Conservation (phyloP, 2,888 invertebrate genomes). For the Argyresthia albistria region DNA sequence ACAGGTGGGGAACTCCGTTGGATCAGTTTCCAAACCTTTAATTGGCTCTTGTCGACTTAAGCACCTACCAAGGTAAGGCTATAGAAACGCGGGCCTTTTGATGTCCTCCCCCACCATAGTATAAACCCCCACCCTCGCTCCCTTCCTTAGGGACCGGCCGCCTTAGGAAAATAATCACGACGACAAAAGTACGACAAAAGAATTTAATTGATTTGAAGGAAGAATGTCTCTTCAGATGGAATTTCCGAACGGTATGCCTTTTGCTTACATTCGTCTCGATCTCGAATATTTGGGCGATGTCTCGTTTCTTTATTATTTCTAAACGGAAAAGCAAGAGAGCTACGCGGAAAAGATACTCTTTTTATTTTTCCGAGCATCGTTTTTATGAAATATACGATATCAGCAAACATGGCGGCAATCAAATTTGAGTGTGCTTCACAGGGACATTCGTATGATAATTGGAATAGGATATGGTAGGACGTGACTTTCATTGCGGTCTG, state of each 20-base stretch:
- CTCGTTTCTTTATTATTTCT: not conserved
- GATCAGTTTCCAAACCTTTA: conserved; percentile 64
- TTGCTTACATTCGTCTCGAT: conserved; percentile 2
- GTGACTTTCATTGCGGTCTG: conserved; percentile 10
- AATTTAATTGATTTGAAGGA: conserved; percentile 57
- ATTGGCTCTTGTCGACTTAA: conserved; percentile 45
- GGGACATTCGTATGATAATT: not conserved
- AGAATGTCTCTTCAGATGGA: conserved; percentile 32
- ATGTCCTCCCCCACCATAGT: conserved; percentile 30
- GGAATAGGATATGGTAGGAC: not conserved
- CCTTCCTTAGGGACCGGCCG: conserved; percentile 10
- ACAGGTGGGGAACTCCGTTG: conserved; percentile 28
- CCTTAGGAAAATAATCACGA: conserved; percentile 48
- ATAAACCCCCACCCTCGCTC: conserved; percentile 14
- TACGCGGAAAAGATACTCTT: too few relatives aligned
- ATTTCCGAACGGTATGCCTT: conserved; percentile 5
- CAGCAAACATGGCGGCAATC: not conserved
- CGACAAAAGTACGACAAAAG: conserved; percentile 40
- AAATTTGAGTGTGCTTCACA: not conserved
- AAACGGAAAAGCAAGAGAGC: too few relatives aligned
- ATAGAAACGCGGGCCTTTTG: conserved; percentile 38
- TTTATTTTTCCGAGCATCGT: not conserved
- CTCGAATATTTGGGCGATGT: not conserved
- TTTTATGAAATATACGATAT: not conserved
- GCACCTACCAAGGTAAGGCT: conserved; percentile 23